phyloP scores from a whole-genome alignment of 92 coral and sea anemone genomes.

The Virgularia gustaviana region DNA sequence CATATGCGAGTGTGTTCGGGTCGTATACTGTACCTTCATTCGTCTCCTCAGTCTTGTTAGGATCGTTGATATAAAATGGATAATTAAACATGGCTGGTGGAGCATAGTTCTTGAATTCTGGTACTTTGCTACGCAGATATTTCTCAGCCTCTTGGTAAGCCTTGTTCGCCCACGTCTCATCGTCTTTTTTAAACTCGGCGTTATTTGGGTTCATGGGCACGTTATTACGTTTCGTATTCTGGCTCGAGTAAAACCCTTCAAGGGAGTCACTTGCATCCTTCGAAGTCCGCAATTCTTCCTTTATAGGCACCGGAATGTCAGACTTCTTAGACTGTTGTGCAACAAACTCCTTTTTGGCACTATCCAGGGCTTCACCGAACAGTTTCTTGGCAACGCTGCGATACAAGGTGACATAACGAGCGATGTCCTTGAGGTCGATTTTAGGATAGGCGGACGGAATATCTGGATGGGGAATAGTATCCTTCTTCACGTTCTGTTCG shows the following conservation, averaged over 20 bases:
- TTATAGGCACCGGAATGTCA: conserved; percentile 32
- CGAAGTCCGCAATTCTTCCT: conserved; percentile 1
- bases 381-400: conserved; percentile 72
- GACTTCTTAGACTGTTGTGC: conserved; percentile 30
- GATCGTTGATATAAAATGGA: conserved; percentile 36
- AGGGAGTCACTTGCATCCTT: conserved; percentile 5
- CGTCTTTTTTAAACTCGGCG: conserved; percentile 1
- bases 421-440: conserved; percentile 93
- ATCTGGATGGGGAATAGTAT: conserved; percentile 46
- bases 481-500: conserved; percentile 46
- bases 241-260: conserved; percentile 33
- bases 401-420: conserved; percentile 82
- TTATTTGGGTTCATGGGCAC: conserved; percentile 31
- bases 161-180: conserved; percentile 37
- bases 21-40: conserved; percentile 10
- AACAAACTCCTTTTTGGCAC: conserved; percentile 62
- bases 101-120: conserved; percentile 36
- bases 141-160: conserved; percentile 35
- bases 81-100: conserved; percentile 40
- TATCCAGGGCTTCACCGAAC: conserved; percentile 90
- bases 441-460: conserved; percentile 68
- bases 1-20: too few species aligned
- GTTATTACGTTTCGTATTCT: conserved; percentile 16
- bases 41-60: conserved; percentile 21
- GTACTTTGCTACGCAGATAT: conserved; percentile 23